Evolutionary conservation across 1,140 invertebrate genomes (phyloP), one percentile per base, ranked within the genome.

Genomic region (Zaprionus inermis): DNA sequence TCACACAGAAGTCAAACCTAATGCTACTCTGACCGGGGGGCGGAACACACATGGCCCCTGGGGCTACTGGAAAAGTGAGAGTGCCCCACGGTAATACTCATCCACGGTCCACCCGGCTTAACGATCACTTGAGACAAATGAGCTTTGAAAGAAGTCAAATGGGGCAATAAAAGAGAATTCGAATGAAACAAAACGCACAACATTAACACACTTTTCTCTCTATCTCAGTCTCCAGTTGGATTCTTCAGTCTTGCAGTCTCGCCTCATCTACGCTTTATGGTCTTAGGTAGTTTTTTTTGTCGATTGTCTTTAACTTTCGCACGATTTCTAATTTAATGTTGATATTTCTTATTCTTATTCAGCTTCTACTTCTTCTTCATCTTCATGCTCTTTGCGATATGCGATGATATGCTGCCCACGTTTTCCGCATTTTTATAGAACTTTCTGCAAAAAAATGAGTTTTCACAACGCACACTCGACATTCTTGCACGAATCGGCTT

Each of bases 301-400:
- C 5, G 55, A 74, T 74, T 74, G 72, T 75, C 63, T 75, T 68
- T 52, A 51, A 38, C 60, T 77, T 74, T 86, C 79, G 78, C 83
- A 83, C 76, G 83, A 88, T 88, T 88, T 88, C 83, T 89, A 89
- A 79, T 63, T 72, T 72, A 75, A 54, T 55, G 72, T 64, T 44
- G 58, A 30, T 54, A 63, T 54, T 49, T 60, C 22, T 24, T 24
- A 24, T 24, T 24, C 22, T 24, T 24, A 1, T 49, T 64, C 56
- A 34, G 16, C 46, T 78, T 58, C 36, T 59, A 18, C 30, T 49
- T 73, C 74, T 34, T 36, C 49, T 65, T 60, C 49, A 30, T 56
- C 32, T 74, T 64, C 68, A 54, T 65, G 28, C 28, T 41, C 44
- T 36, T 16, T 16, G 36, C 34, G 7, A 22, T 64, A 65, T n/a